Evolutionary conservation across 2,113 vertebrate species (phyloP), one percentile per base, ranked within the genome.

Genomic region (Chrysochloris asiatica): DNA sequence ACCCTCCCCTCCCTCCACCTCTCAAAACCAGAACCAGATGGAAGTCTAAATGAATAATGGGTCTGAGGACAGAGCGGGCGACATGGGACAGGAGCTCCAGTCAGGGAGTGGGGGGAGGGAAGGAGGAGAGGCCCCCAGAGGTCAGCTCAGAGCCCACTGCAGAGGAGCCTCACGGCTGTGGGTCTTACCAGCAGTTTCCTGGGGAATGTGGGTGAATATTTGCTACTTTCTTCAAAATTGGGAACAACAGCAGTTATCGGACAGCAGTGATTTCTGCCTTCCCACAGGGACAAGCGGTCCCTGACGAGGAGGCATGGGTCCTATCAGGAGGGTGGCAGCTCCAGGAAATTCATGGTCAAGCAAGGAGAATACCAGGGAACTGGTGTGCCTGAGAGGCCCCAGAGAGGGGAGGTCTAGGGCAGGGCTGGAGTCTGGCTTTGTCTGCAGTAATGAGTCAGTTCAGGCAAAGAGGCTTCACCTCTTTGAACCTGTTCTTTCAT

Each of bases 11-110:
- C 17, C 45, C 24, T 47, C 69, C 26, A 14, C 12, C 41, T 38
- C 61, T 4, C 8, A 3, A 88, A 89, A 83, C 80, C 91, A 88
- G 59, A 92, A 71, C 81, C 71, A 67, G 79, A 90, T 63, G 85
- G 71, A 28, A 69, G 54, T 41, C 52, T 8, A 28, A 36, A 43
- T 47, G 41, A 69, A 50, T 1, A 22, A 83, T 24, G 75, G 65
- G 30, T 61, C 82, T 41, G 77, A 5, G 65, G 73, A 36, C 13
- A 33, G 83, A 41, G n/a, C 47, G 41, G 83, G 28, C 33, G 2
- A 47, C 8, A 11, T 24, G 48, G 82, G 50, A 24, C 6, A 71
- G 71, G 76, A 73, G 50, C 61, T 16, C 38, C 1, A 4, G 45
- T 22, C 50, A 43, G 80, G 50, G 59, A 48, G 63, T 36, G 50